Base-by-base conservation (phyloP, 1,140 invertebrate genomes). In the Macrosteles quadrilineatus region DNA sequence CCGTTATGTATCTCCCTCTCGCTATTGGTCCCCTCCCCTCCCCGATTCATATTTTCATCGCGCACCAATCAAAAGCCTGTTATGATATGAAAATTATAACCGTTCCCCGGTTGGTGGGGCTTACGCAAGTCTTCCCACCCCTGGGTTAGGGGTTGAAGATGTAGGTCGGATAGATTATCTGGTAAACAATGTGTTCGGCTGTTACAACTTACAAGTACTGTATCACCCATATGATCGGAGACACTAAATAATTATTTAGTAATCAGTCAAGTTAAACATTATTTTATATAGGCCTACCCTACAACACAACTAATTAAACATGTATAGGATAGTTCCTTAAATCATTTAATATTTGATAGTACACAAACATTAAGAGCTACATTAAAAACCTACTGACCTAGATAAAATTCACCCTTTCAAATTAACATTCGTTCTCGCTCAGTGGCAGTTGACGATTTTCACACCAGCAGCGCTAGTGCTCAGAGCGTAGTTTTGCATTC, bases 21-120 rank as follows among this genome's bases (percentile, higher is more conserved):
- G 2, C 55, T 25, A 59, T 59, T 59, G 55, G 55, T 59, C 55
- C 23, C 9, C 47, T 4, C 14, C 14, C n/a, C 47, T 21, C 47
- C 55, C 55, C 2, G 9, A 9, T 59, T 59, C 55, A 59, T 59
- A 59, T 59, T 59, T 59, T 59, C 55, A 59, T 30, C 55, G 47
- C 55, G 14, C 55, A 30, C 55, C 55, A 59, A 59, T 59, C 55
- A 59, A 59, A 59, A 59, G 14, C 23, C 55, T 2, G 55, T 59
- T 59, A 59, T 59, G 55, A 59, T 59, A 59, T 59, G 21, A 29
- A 59, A 59, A 59, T 59, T 25, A 59, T 59, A 59, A 59, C 55
- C 55, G 55, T 25, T 12, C 27, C 6, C 55, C n/a, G 21, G 23
- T 30, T 25, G 55, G 55, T 9, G n/a, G 55, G 2, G 55, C 23